A percentile compares a stretch with the other conserved stretches of the same genome.
Evolutionary conservation across 2,797 vertebrate species (phyloP).

Genomic region (Microctenopoma steveboyesi): DNA sequence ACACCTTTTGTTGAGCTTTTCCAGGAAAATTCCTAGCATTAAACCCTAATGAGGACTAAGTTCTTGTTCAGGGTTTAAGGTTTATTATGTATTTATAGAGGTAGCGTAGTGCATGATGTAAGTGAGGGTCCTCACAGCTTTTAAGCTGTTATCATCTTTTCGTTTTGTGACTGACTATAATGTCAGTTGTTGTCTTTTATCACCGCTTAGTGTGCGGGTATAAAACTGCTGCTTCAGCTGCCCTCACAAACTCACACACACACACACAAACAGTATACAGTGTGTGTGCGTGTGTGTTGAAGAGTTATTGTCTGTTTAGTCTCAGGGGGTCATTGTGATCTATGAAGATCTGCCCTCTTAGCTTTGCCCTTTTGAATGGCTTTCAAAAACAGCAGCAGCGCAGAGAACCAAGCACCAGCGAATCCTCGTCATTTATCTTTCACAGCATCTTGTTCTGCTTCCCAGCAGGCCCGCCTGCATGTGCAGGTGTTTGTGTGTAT

Average conservation of each 20-base stretch:
- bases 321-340: conserved; percentile 46
- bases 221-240: not conserved
- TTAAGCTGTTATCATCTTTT: not conserved
- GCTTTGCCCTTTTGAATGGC: conserved; percentile 46
- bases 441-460: conserved; percentile 34
- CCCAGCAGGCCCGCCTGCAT: conserved; percentile 16
- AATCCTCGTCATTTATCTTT: conserved; percentile 58
- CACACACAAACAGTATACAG: not conserved
- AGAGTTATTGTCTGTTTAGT: conserved; percentile 38
- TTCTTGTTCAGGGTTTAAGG: not conserved
- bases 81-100: too few species aligned
- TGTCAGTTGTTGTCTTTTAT: not conserved
- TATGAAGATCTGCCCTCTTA: conserved; percentile 49
- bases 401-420: conserved; percentile 29
- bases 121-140: too few species aligned
- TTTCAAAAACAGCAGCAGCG: conserved; percentile 32
- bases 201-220: conserved; percentile 1
- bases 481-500: conserved; percentile 1
- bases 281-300: conserved; percentile 15
- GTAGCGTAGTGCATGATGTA: too few species aligned
- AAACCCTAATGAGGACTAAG: not conserved
- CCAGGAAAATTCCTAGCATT: not conserved
- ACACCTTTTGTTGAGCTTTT: too few species aligned
- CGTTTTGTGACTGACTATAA: too few species aligned
- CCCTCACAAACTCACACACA: not conserved